Evolutionary conservation across 92 coral and sea anemone species (phyloP).

Genomic region (Blastomussa wellsi): DNA sequence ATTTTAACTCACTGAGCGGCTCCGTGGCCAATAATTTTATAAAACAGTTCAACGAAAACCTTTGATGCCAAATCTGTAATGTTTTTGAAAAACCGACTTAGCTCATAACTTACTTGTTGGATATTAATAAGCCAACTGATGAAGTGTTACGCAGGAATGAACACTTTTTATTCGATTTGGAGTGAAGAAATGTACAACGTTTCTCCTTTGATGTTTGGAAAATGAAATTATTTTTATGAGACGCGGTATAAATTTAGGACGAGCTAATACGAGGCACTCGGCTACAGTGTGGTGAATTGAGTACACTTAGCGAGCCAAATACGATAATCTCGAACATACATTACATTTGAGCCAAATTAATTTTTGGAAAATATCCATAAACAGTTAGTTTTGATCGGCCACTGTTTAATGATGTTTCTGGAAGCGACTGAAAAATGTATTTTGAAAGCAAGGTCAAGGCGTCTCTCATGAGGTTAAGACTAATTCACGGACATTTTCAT

Average conservation of each 20-base stretch:
- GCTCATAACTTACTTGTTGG: neutral
- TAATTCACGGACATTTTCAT: neutral
- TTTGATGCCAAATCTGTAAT: neutral
- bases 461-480: neutral
- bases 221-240: conserved; percentile 1
- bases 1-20: neutral
- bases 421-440: neutral
- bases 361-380: neutral
- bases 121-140: conserved; percentile 10
- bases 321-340: conserved; percentile 13
- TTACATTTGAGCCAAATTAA: neutral
- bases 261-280: neutral
- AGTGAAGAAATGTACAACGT: neutral
- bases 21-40: neutral
- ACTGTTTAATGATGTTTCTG: neutral
- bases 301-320: conserved; percentile 8
- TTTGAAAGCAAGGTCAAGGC: neutral
- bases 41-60: neutral
- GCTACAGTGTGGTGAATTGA: conserved; percentile 11
- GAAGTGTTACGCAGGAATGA: neutral
- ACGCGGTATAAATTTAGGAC: neutral
- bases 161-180: neutral
- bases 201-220: neutral
- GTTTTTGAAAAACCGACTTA: neutral
- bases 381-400: neutral